phyloP scores from a whole-genome alignment of 2,113 vertebrate genomes.

The Ginglymostoma cirratum region DNA sequence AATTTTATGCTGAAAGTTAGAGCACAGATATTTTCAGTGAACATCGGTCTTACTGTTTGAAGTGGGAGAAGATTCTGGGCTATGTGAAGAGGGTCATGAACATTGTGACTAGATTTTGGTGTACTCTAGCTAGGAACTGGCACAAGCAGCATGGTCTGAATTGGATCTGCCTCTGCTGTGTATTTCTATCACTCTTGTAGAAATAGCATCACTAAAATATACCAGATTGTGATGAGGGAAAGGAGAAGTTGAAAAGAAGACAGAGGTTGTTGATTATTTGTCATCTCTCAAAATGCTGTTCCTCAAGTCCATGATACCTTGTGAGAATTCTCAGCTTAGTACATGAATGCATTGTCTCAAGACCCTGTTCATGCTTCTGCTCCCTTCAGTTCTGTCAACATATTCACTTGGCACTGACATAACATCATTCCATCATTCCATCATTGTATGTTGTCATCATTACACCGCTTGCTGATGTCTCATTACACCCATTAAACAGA shows the following conservation, averaged over 20 bases:
- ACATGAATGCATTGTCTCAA: no score
- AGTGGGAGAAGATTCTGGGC: neutral
- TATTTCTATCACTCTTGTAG: neutral
- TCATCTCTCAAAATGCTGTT: no score
- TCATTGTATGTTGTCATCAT: no score
- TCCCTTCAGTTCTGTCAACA: no score
- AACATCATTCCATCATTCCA: no score
- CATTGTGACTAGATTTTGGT: neutral
- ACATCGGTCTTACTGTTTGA: neutral
- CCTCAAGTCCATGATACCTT: no score
- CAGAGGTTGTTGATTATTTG: neutral
- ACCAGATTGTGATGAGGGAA: neutral
- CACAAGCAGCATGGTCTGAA: neutral
- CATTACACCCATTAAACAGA: neutral
- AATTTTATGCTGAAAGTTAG: neutral
- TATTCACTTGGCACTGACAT: no score
- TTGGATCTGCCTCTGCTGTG: neutral
- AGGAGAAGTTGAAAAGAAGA: neutral
- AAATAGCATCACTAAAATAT: neutral
- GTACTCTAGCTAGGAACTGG: neutral
- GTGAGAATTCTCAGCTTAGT: no score
- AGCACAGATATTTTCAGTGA: neutral
- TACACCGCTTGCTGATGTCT: no score
- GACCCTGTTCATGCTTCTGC: no score
- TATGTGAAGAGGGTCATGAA: neutral